Base-by-base conservation (phyloP, 2,797 vertebrate species). In the Danio kyathit region DNA sequence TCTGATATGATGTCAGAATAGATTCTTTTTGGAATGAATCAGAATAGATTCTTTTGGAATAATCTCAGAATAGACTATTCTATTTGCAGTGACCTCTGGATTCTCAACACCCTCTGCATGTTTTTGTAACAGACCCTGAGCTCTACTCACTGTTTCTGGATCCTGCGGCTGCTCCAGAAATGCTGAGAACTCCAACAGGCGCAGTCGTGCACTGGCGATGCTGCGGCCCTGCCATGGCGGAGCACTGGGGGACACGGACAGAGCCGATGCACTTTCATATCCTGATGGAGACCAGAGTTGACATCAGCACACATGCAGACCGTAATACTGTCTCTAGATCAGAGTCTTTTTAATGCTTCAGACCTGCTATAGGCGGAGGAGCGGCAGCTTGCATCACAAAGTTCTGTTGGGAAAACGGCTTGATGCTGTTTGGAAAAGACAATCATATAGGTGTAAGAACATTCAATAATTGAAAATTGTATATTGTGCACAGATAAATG, bases 181-280 rank as follows among this genome's bases (percentile, higher is more conserved):
- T 48, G 97, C 95, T 0, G 96, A 98, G 90, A 98, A 99, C 90
- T 99, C 97, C 89, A 98, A 88, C 96, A 98, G 96, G 88, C 95
- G 95, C 74, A 99, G 94, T 87, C 96, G 97, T 87, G 96, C 95
- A 90, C 96, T 96, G 88, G 96, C 96, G 83, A 99, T 96, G 41
- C 96, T 93, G 88, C 96, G 93, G 80, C 96, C 97, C 89, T 96
- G 97, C 97, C 97, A 98, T 4, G 95, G 94, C 69, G 96, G 95
- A 46, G 93, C 92, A 6, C 94, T 92, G 0, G 95, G 94, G 41
- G 95, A 94, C 88, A 96, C 91, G 14, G 95, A 92, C 14, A 96
- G 90, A 14, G 95, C 95, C 5, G 93, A 81, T 0, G 96, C 90
- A 92, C 95, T 95, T 85, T 97, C 96, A 85, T 96, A 97, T 87